A percentile compares a stretch with the other conserved stretches of the same genome.
These are phyloP conservation scores for Caradrina kadenii DNA, from an alignment of 2,888 invertebrate genomes.

Conservation along the genomic window DNA sequence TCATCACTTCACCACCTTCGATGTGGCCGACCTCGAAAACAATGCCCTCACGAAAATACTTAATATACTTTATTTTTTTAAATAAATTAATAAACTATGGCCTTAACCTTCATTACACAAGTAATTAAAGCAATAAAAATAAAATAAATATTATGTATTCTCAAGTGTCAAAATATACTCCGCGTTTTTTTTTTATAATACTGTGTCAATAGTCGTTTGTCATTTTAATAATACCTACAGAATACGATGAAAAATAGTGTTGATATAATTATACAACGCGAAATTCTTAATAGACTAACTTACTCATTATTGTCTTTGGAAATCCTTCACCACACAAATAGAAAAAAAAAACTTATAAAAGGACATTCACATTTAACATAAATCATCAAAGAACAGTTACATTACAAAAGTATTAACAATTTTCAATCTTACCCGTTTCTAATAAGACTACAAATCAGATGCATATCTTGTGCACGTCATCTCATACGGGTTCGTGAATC, in stretches of 20 bases:
- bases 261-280: not conserved
- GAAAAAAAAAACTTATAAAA: slow-evolving; percentile 3
- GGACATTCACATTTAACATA: slow-evolving; percentile 20
- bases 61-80: not conserved
- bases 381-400: slow-evolving; percentile 1
- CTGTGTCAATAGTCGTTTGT: not conserved
- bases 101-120: slow-evolving; percentile 11
- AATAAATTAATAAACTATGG: not conserved
- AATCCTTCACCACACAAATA: slow-evolving; percentile 4
- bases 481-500: slow-evolving; percentile 31
- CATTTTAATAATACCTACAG: not conserved
- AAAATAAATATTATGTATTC: not conserved
- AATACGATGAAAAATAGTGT: slow-evolving; percentile 7
- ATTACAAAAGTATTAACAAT: not conserved
- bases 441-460: slow-evolving; percentile 19
- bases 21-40: no score
- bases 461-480: slow-evolving; percentile 1
- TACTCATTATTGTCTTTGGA: slow-evolving; percentile 8
- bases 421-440: not conserved
- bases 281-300: slow-evolving; percentile 22
- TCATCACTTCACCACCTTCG: no score
- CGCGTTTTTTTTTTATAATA: slow-evolving; percentile 1
- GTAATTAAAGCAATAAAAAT: not conserved
- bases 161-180: not conserved
- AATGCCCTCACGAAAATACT: not conserved